These are phyloP conservation scores for Nymphalis c-album DNA, from an alignment of 2,888 invertebrate species.

Conservation along the genomic window DNA sequence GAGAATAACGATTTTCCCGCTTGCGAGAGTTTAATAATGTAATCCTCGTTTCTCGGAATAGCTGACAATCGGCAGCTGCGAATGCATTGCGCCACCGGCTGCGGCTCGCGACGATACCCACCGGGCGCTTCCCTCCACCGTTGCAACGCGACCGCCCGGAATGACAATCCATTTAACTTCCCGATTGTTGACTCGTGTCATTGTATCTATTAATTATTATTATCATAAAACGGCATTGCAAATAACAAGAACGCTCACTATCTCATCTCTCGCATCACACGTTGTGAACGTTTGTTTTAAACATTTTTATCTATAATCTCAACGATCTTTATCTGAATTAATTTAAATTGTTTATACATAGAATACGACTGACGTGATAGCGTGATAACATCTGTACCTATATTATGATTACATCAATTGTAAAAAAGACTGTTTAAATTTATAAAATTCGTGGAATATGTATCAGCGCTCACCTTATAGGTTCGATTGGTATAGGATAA, in stretches of 20 bases:
- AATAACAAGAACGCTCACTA: constrained; percentile 30
- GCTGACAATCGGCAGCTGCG: constrained; percentile 62
- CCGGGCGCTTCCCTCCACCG: constrained; percentile 3
- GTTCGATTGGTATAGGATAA: not conserved
- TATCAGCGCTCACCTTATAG: constrained; percentile 4
- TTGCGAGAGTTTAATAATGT: constrained; percentile 53
- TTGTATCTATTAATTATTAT: not conserved
- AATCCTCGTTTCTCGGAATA: constrained; percentile 64
- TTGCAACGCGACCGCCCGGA: constrained; percentile 42
- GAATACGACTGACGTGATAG: constrained; percentile 7
- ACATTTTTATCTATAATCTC: constrained; percentile 18
- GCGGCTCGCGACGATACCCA: constrained; percentile 8
- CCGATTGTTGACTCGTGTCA: constrained; percentile 26
- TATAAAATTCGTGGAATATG: not conserved
- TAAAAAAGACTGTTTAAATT: not conserved
- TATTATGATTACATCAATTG: not conserved
- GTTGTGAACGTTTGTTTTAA: constrained; percentile 15
- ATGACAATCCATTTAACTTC: constrained; percentile 60
- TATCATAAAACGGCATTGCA: constrained; percentile 15
- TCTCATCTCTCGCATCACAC: constrained; percentile 12
- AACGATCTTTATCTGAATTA: constrained; percentile 16
- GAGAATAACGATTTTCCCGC: constrained; percentile 54
- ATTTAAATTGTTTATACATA: constrained; percentile 16
- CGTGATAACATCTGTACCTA: constrained; percentile 3
- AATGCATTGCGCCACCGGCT: constrained; percentile 49